phyloP scores from a whole-genome alignment of 1,140 invertebrate species.

The Zaprionus ornatus region DNA sequence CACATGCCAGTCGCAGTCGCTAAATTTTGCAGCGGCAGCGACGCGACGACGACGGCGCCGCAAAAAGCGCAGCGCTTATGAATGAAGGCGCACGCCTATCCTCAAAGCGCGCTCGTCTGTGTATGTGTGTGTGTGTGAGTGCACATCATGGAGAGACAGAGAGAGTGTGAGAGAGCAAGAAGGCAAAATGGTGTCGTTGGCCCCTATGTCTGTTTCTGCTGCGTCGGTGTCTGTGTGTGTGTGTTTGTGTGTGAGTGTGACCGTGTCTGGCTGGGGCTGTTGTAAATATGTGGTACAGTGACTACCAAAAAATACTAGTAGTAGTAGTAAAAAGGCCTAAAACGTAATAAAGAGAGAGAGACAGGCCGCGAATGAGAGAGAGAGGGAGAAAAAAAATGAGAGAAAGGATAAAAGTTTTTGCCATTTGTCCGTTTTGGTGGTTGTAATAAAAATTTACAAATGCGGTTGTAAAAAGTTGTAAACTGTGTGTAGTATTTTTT shows the following conservation, averaged over 20 bases:
- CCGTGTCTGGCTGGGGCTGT: conserved; percentile 64
- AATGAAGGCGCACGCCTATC: conserved; percentile 51
- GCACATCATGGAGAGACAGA: background rate
- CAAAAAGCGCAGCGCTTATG: conserved; percentile 53
- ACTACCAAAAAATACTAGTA: conserved; percentile 79
- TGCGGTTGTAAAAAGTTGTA: conserved; percentile 72
- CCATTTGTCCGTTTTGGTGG: conserved; percentile 36
- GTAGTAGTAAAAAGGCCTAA: conserved; percentile 62
- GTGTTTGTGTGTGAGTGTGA: background rate
- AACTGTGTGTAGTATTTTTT: conserved; percentile 36
- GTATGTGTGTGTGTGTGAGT: conserved; percentile 16
- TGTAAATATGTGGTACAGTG: conserved; percentile 75
- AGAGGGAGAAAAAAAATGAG: background rate
- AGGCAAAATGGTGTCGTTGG: conserved; percentile 67
- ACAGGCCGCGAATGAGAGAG: background rate
- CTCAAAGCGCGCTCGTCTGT: background rate
- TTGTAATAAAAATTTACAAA: conserved; percentile 74
- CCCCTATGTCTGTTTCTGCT: conserved; percentile 39
- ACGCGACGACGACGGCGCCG: conserved; percentile 7
- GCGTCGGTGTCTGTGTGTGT: background rate
- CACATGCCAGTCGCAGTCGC: conserved; percentile 39
- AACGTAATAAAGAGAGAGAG: conserved; percentile 11
- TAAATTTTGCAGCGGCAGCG: conserved; percentile 38
- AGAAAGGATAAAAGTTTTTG: conserved; percentile 30
- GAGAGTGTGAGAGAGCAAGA: conserved; percentile 28